Evolutionary conservation across 2,797 vertebrate genomes (phyloP).

Genomic region (Paratrypauchen microcephalus): DNA sequence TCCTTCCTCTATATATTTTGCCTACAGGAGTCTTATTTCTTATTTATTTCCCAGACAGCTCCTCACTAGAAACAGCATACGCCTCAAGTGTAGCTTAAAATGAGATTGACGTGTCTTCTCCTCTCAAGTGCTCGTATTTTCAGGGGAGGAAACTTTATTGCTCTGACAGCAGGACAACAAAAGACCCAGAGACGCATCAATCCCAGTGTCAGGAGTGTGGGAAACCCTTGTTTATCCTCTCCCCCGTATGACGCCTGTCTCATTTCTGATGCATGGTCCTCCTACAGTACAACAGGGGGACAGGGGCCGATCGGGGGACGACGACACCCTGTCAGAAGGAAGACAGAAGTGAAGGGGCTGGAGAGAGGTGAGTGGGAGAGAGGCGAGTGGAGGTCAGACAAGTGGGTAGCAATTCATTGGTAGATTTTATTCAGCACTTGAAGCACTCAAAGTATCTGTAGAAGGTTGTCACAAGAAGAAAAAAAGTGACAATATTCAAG

Average conservation of each 20-base stretch:
- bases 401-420: constrained; percentile 52
- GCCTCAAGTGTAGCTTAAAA: constrained; percentile 29
- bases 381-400: constrained; percentile 52
- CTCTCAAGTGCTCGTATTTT: constrained; percentile 57
- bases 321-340: constrained; percentile 67
- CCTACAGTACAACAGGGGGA: constrained; percentile 24
- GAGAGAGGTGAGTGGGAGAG: too few species aligned
- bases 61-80: constrained; percentile 26
- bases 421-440: neutral
- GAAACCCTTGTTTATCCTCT: constrained; percentile 46
- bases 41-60: constrained; percentile 26
- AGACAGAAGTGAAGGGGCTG: constrained; percentile 22
- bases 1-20: neutral
- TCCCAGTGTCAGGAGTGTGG: constrained; percentile 49
- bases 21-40: constrained; percentile 21
- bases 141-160: constrained; percentile 51
- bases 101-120: constrained; percentile 42
- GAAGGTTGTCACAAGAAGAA: too few species aligned
- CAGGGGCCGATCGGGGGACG: constrained; percentile 54
- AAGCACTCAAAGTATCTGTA: too few species aligned
- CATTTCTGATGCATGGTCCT: constrained; percentile 60
- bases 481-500: too few species aligned
- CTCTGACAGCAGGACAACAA: constrained; percentile 47
- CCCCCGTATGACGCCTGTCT: constrained; percentile 37
- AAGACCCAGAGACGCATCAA: constrained; percentile 51